These are phyloP conservation scores for Koerneria pararmatus DNA, from an alignment of 2,888 invertebrate genomes.

Conservation along the genomic window DNA sequence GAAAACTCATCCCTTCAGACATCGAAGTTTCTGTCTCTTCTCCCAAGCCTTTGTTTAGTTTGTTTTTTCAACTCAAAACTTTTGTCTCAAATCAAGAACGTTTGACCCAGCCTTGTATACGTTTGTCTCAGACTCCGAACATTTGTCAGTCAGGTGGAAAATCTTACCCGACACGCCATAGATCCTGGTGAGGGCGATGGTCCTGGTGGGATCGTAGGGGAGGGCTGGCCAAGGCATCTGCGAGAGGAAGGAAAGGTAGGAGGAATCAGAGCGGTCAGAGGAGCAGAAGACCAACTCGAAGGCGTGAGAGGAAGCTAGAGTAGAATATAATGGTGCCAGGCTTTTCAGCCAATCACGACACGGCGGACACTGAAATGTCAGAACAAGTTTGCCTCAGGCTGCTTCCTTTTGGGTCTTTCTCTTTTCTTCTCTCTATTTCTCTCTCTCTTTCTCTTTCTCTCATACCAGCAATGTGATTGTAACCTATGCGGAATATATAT, in stretches of 20 bases:
- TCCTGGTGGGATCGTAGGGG: constrained; percentile 67
- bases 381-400: constrained; percentile 1
- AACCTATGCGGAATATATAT: too few relatives aligned
- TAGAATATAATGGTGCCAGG: constrained; percentile 72
- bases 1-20: too few relatives aligned
- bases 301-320: constrained; percentile 71
- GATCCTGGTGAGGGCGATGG: constrained; percentile 67
- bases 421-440: too few relatives aligned
- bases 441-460: not conserved
- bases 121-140: too few relatives aligned
- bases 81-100: too few relatives aligned
- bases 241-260: constrained; percentile 69
- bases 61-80: too few relatives aligned
- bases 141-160: too few relatives aligned
- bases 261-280: constrained; percentile 79
- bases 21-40: too few relatives aligned
- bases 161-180: constrained; percentile 74
- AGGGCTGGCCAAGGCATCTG: constrained; percentile 76
- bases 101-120: too few relatives aligned
- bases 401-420: constrained; percentile 1
- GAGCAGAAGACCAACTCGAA: constrained; percentile 81
- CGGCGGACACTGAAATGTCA: constrained; percentile 74
- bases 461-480: too few relatives aligned
- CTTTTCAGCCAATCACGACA: constrained; percentile 79
- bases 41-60: too few relatives aligned